Percentiles rank a stretch among this genome's conserved stretches.
phyloP scores from a whole-genome alignment of 2,113 vertebrate genomes.

The Tetraodon nigroviridis region DNA sequence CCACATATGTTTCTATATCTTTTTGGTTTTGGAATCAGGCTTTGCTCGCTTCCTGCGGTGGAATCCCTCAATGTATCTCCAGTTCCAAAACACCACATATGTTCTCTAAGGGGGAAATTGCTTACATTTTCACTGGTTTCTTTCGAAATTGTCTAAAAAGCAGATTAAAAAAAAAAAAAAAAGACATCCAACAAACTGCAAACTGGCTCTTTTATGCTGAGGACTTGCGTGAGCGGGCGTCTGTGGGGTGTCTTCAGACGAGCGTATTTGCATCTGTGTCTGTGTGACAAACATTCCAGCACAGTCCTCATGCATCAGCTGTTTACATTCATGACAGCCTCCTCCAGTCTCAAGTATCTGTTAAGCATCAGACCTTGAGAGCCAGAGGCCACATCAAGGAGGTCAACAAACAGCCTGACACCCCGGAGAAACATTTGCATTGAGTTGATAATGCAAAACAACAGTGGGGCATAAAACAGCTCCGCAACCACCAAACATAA shows the following conservation, averaged over 20 bases:
- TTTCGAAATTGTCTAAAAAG: no score
- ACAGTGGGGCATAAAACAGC: conserved; percentile 47
- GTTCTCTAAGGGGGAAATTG: no score
- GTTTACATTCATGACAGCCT: conserved; percentile 69
- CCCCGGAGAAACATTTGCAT: conserved; percentile 71
- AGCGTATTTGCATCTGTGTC: conserved; percentile 41
- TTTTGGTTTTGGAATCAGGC: no score
- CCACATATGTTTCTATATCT: no score
- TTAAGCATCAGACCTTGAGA: conserved; percentile 67
- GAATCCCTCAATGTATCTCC: no score
- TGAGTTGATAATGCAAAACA: conserved; percentile 68
- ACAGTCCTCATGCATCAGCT: conserved; percentile 57
- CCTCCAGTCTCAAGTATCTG: conserved; percentile 68
- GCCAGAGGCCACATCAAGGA: conserved; percentile 69
- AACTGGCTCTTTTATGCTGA: no score
- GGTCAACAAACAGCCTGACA: conserved; percentile 71
- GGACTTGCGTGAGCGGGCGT: conserved; percentile 14
- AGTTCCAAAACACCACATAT: no score
- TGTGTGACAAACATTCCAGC: conserved; percentile 60
- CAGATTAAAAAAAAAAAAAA: no score
- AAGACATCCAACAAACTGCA: no score
- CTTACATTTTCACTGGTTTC: no score
- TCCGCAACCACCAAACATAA: conserved; percentile 51
- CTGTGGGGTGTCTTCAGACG: conserved; percentile 12
- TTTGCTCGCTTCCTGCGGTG: no score